phyloP scores from a whole-genome alignment of 2,113 vertebrate genomes.

The Petroica traversi region DNA sequence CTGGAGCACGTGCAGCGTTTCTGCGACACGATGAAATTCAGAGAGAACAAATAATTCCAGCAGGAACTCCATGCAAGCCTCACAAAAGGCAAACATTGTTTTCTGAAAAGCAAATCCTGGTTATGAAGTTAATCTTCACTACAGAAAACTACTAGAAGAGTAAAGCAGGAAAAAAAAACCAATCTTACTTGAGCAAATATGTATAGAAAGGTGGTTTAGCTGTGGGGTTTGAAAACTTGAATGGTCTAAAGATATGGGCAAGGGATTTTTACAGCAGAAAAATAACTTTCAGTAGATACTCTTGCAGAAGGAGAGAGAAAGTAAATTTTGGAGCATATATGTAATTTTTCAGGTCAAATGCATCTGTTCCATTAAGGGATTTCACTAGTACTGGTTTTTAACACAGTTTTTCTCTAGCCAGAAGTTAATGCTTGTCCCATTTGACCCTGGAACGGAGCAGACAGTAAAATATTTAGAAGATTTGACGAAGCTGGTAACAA shows the following conservation, averaged over 20 bases:
- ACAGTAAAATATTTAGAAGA: slow-evolving; percentile 22
- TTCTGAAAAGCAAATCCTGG: background rate
- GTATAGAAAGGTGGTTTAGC: background rate
- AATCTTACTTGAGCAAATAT: background rate
- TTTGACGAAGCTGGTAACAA: background rate
- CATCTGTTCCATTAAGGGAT: background rate
- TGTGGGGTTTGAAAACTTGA: background rate
- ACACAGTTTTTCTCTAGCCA: background rate
- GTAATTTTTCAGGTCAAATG: background rate
- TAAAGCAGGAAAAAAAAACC: background rate
- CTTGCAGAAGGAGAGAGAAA: background rate
- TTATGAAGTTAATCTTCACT: background rate
- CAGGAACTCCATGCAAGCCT: background rate
- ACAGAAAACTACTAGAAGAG: background rate
- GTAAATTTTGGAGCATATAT: background rate
- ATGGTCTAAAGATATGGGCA: background rate
- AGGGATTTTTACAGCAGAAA: background rate
- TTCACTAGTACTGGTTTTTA: background rate
- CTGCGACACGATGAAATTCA: background rate
- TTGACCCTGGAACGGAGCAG: background rate
- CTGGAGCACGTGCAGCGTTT: background rate
- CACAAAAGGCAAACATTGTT: background rate
- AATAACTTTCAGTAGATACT: background rate
- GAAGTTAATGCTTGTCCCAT: background rate
- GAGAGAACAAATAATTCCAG: background rate